Percentiles rank a stretch among this genome's conserved stretches.
Conservation (phyloP, 1,140 invertebrate species). For the Nixonia krombeini region DNA sequence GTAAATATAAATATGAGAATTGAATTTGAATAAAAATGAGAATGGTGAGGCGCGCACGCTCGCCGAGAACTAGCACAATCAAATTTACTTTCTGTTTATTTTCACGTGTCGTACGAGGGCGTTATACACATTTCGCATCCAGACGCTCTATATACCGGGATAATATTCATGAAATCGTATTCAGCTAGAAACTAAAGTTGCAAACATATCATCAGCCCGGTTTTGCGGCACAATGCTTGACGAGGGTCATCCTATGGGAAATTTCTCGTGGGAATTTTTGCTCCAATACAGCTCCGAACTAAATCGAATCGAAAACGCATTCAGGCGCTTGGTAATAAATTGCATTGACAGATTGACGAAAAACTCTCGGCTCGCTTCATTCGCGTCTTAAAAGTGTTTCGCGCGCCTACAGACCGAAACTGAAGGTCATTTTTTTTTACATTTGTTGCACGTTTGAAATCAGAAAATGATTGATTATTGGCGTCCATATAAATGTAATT, state of each 20-base stretch:
- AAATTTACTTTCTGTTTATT: background rate
- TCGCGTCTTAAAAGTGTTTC: too few relatives aligned
- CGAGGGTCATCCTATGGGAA: slow-evolving; percentile 20
- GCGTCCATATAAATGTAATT: too few relatives aligned
- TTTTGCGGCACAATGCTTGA: slow-evolving; percentile 15
- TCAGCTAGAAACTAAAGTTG: slow-evolving; percentile 13
- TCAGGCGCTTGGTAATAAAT: background rate
- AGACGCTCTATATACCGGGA: background rate
- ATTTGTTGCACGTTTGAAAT: too few relatives aligned
- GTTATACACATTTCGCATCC: background rate
- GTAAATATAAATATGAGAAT: background rate
- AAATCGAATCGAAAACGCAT: slow-evolving; percentile 17
- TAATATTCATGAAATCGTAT: slow-evolving; percentile 8
- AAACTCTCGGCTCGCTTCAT: too few relatives aligned
- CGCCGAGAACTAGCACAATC: background rate
- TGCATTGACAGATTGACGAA: background rate
- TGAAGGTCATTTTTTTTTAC: too few relatives aligned
- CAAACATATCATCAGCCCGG: slow-evolving; percentile 19
- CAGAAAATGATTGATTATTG: too few relatives aligned
- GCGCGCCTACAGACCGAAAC: too few relatives aligned
- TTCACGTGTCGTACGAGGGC: slow-evolving; percentile 1
- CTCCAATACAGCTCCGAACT: slow-evolving; percentile 11
- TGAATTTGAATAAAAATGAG: background rate
- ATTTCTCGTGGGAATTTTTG: slow-evolving; percentile 19
- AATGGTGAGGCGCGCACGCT: background rate